A percentile compares a stretch with the other conserved stretches of the same genome.
Conservation (phyloP, 1,140 invertebrate genomes). For the Drosophila pandora region DNA sequence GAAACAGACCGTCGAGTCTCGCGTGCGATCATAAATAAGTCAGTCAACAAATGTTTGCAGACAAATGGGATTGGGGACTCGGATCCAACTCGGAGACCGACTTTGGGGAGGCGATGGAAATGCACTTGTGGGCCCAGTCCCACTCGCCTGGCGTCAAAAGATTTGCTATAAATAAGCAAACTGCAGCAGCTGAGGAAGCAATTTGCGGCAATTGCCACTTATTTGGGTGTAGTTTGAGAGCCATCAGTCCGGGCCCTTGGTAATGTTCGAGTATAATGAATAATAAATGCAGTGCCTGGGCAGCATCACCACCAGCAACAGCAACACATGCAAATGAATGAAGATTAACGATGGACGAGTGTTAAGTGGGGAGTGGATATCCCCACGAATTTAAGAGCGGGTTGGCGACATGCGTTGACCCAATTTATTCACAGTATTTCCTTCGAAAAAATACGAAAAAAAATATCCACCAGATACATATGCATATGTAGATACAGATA, state of each 20-base stretch:
- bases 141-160: conserved; percentile 64
- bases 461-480: conserved; percentile 25
- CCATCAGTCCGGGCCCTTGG: conserved; percentile 6
- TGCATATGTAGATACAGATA: conserved; percentile 24
- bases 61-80: conserved; percentile 29
- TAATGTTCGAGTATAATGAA: conserved; percentile 9
- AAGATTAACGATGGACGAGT: conserved; percentile 73
- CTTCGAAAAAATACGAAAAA: conserved; percentile 25
- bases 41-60: conserved; percentile 59
- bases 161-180: conserved; percentile 69
- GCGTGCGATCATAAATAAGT: conserved; percentile 73
- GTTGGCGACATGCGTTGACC: conserved; percentile 67
- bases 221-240: conserved; percentile 55
- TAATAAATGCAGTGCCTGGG: conserved; percentile 19
- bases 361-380: conserved; percentile 33
- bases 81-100: conserved; percentile 22
- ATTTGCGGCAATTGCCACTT: conserved; percentile 76
- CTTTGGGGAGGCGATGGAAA: conserved; percentile 20
- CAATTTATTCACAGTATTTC: conserved; percentile 46
- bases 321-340: conserved; percentile 63
- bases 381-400: background rate
- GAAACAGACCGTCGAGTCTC: conserved; percentile 13
- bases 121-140: conserved; percentile 53
- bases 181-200: conserved; percentile 53
- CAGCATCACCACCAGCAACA: conserved; percentile 12